Evolutionary conservation across 2,888 invertebrate species (phyloP), one percentile per base, ranked within the genome.

Genomic region (Theodoxus fluviatilis): DNA sequence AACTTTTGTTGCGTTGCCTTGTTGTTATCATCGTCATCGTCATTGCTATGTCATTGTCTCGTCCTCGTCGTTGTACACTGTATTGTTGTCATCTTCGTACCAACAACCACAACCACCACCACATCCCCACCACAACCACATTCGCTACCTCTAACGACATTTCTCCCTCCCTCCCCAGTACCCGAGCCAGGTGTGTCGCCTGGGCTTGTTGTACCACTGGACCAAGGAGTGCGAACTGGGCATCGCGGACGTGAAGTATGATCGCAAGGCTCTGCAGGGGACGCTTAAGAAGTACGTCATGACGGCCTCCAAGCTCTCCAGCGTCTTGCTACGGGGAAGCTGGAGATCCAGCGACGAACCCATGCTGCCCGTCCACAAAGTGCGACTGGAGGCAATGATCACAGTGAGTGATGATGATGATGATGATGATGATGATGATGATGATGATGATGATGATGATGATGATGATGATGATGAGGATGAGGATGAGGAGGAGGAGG

Each of bases 121-220:
- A n/a, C n/a, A n/a, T n/a, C n/a, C n/a, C n/a, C n/a, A n/a, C n/a
- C n/a, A n/a, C n/a, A n/a, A n/a, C n/a, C n/a, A n/a, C n/a, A n/a
- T n/a, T n/a, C n/a, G n/a, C n/a, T n/a, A n/a, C n/a, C n/a, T n/a
- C n/a, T n/a, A n/a, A n/a, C n/a, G n/a, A n/a, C n/a, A n/a, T n/a
- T n/a, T n/a, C n/a, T n/a, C n/a, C n/a, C n/a, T 47, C 52, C 12
- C 68, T 59, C 75, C 78, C 35, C 79, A 87, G 86, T 87, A 86
- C 75, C 85, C 86, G 63, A 79, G 84, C 18, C 87, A 87, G 77
- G 82, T 87, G 22, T 87, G 87, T 74, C 76, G 83, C 4, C 77
- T 84, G 73, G 86, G 84, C 22, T 78, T 87, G 80, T 74, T 86
- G 65, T 85, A 82, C 73, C 81, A 81, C 73, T 87, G 87, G 87